Base-by-base conservation (phyloP, 1,140 invertebrate genomes). In the Aphelenchoides besseyi region DNA sequence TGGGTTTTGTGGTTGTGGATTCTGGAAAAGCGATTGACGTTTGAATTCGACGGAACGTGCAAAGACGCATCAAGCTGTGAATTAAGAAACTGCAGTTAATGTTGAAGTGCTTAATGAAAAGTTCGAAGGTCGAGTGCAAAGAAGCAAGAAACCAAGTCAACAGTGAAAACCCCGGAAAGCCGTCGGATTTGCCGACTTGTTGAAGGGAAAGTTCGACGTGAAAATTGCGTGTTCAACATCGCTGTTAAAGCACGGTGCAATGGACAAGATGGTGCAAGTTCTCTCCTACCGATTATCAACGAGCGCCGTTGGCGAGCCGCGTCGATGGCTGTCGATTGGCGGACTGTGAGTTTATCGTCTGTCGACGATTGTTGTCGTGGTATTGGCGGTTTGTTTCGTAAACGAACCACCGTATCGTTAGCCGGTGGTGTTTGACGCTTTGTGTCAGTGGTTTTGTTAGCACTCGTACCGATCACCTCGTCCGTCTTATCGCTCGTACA, bases 361-460 rank as follows among this genome's bases (percentile, higher is more conserved):
- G 33, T 75, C 2, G 74, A 77, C 18, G 69, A 30, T 52, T 67
- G 68, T 35, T 78, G 76, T 52, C 76, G 71, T 33, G 63, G 63
- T 23, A 66, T 23, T 53, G 63, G 63, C 30, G 63, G 63, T 66
- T 66, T 66, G 16, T 37, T 29, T 23, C 32, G 55, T 8, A 59
- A 23, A 59, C 5, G 5, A 59, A 59, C 18, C 5, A 5, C 55
- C 12, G 5, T 33, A 8, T 5, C 23, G 5, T 59, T 23, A 5
- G 55, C 55, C 55, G 18, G 5, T 33, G 55, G 5, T 28, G 5
- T 59, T 12, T 5, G 55, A 8, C 5, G 5, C 23, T 59, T 5
- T 59, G 5, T 59, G 5, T 33, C 55, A 8, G 23, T 48, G 41
- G 12, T 23, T 48, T 48, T 23, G 41, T n/a, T n/a, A n/a, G n/a